phyloP scores from a whole-genome alignment of 2,113 vertebrate genomes.

The Misgurnus mizolepis region DNA sequence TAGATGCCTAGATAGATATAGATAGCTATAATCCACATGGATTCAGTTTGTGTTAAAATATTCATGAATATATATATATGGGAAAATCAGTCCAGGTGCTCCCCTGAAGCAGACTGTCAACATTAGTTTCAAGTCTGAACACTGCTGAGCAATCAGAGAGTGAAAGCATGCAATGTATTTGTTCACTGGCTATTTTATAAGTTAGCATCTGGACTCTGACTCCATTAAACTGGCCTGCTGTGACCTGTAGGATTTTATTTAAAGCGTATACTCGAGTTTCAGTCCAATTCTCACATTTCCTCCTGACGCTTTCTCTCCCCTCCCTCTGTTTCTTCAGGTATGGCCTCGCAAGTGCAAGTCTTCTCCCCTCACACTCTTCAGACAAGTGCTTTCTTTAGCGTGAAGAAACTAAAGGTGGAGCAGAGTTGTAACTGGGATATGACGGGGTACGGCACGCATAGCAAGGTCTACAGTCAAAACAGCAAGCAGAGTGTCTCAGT shows the following conservation, averaged over 20 bases:
- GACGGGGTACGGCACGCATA: constrained; percentile 98
- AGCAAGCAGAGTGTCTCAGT: constrained; percentile 88
- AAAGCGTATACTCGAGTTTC: constrained; percentile 71
- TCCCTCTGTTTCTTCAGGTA: constrained; percentile 78
- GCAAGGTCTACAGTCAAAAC: constrained; percentile 94
- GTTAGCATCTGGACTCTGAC: constrained; percentile 38
- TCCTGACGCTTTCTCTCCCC: background rate
- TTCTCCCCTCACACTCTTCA: constrained; percentile 97
- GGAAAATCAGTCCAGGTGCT: constrained; percentile 25
- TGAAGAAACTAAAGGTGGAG: constrained; percentile 99
- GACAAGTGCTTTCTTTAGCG: constrained; percentile 99
- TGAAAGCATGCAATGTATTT: constrained; percentile 27
- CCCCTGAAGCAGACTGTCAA: constrained; percentile 32
- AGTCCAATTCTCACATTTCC: constrained; percentile 66
- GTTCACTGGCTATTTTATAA: constrained; percentile 39
- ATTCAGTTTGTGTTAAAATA: constrained; percentile 18
- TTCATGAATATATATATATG: constrained; percentile 16
- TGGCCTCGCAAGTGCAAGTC: constrained; percentile 99
- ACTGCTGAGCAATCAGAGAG: constrained; percentile 22
- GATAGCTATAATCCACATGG: background rate
- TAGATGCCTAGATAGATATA: too few relatives aligned
- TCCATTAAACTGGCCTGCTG: constrained; percentile 62
- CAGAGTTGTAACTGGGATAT: constrained; percentile 97
- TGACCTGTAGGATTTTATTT: constrained; percentile 72
- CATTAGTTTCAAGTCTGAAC: constrained; percentile 32